phyloP scores from a whole-genome alignment of 1,140 invertebrate species.

The Tetramorium alpestre region DNA sequence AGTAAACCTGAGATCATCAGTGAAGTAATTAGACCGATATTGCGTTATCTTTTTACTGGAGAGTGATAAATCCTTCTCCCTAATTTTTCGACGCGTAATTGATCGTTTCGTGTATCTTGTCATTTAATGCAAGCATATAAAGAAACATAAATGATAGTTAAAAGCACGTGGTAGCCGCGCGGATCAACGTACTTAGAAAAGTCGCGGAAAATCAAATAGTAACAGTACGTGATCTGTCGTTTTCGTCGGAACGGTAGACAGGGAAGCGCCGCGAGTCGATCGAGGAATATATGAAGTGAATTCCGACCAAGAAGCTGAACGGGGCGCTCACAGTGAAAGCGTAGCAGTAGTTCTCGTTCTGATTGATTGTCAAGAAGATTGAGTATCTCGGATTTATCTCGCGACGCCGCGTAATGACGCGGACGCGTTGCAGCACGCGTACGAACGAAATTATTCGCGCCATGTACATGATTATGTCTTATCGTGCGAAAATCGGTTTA shows the following conservation, averaged over 20 bases:
- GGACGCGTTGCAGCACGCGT: conserved; percentile 20
- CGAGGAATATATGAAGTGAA: neutral
- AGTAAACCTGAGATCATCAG: conserved; percentile 34
- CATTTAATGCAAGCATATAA: conserved; percentile 9
- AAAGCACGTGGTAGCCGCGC: neutral
- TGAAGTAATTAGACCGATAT: conserved; percentile 16
- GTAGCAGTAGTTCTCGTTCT: conserved; percentile 58
- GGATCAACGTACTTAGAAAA: conserved; percentile 33
- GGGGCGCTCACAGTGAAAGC: conserved; percentile 60
- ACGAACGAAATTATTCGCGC: conserved; percentile 45
- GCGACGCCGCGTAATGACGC: conserved; percentile 56
- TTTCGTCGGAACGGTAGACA: conserved; percentile 34
- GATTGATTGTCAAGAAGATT: conserved; percentile 70
- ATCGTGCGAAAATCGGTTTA: conserved; percentile 56
- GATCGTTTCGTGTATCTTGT: conserved; percentile 7
- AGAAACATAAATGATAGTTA: conserved; percentile 7
- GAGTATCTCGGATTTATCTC: conserved; percentile 67
- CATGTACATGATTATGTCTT: conserved; percentile 31
- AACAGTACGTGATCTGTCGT: conserved; percentile 56
- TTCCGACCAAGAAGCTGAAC: neutral
- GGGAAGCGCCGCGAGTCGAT: neutral
- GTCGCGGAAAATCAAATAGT: conserved; percentile 63
- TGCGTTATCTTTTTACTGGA: conserved; percentile 15
- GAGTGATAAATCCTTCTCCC: neutral
- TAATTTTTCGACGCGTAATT: neutral